Conservation (phyloP, 2,888 invertebrate species). For the Blastobasis adustella region DNA sequence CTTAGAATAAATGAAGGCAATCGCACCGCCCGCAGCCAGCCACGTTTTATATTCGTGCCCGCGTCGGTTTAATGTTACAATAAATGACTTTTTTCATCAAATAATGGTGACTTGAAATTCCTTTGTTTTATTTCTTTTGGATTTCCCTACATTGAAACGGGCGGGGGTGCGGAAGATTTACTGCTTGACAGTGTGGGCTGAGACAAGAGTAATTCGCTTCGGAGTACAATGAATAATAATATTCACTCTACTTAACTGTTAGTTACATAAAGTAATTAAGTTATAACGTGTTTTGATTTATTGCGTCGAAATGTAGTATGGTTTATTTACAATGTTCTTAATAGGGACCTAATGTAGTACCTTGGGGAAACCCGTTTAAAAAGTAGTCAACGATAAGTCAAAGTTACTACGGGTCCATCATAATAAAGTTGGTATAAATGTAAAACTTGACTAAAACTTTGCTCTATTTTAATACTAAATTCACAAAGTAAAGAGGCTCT, state of each 20-base stretch:
- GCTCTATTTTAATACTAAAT: too few species aligned
- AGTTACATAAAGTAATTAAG: too few species aligned
- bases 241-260: too few species aligned
- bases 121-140: conserved; percentile 15
- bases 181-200: conserved; percentile 3
- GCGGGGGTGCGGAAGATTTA: conserved; percentile 16
- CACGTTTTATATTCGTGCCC: conserved; percentile 25
- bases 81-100: conserved; percentile 30
- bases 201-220: background rate
- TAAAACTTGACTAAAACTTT: too few species aligned
- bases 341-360: too few species aligned
- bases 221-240: background rate
- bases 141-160: conserved; percentile 4
- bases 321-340: too few species aligned
- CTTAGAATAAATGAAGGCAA: conserved; percentile 40
- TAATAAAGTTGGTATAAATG: too few species aligned
- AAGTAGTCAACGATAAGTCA: too few species aligned
- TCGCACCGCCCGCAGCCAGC: conserved; percentile 20
- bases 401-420: too few species aligned
- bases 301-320: too few species aligned
- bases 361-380: too few species aligned
- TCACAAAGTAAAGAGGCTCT: too few species aligned
- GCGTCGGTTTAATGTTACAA: conserved; percentile 27
- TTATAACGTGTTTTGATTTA: background rate
- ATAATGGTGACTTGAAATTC: conserved; percentile 23